These are phyloP conservation scores for Alces alces DNA, from an alignment of 2,113 vertebrate genomes.

Conservation along the genomic window DNA sequence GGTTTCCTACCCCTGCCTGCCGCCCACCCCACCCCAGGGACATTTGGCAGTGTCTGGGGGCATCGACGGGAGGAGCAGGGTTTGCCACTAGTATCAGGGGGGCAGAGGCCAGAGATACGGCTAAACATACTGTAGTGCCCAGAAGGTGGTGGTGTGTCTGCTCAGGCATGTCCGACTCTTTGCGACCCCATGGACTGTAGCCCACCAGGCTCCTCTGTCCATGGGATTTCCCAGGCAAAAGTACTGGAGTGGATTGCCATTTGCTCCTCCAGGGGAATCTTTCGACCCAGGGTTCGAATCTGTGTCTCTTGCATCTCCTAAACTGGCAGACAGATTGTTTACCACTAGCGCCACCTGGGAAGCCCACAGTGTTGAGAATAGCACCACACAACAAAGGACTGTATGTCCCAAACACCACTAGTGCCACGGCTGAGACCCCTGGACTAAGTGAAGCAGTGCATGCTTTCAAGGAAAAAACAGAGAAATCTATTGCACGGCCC, in stretches of 20 bases:
- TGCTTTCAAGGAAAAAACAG: not conserved
- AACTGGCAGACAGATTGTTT: not conserved
- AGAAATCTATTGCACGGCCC: not conserved
- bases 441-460: not conserved
- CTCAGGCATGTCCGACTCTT: not conserved
- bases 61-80: too few relatives aligned
- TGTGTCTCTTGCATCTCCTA: not conserved
- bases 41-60: not conserved
- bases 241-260: not conserved
- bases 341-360: not conserved
- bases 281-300: not conserved
- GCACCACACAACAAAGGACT: not conserved
- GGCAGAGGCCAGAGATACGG: not conserved
- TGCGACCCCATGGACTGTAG: not conserved
- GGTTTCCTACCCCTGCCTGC: not conserved
- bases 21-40: not conserved
- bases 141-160: not conserved
- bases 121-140: not conserved
- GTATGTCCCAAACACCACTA: not conserved
- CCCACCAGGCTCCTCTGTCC: not conserved
- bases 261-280: not conserved
- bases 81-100: not conserved
- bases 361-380: not conserved
- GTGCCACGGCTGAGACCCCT: not conserved
- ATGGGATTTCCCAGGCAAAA: not conserved